Conservation (phyloP, 1,140 invertebrate genomes). For the Drosophila bocqueti region DNA sequence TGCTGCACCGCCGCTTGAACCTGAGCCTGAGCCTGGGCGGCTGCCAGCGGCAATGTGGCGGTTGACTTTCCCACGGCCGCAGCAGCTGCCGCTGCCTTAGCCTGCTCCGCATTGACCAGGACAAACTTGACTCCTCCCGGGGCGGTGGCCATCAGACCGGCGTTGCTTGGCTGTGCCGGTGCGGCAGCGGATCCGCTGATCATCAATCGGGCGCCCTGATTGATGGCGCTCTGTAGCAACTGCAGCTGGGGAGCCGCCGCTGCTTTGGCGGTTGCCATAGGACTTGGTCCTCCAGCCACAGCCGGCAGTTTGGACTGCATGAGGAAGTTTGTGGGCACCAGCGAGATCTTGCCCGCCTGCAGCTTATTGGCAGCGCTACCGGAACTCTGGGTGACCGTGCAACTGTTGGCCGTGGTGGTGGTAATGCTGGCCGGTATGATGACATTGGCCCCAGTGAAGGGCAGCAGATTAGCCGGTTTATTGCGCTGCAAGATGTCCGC, state of each 20-base stretch:
- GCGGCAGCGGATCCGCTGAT: conserved; percentile 54
- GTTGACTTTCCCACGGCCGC: conserved; percentile 53
- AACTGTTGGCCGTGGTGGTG: conserved; percentile 39
- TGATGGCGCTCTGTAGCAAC: conserved; percentile 67
- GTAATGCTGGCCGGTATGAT: conserved; percentile 62
- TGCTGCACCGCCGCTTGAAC: conserved; percentile 32
- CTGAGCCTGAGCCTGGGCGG: conserved; percentile 40
- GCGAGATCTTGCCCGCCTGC: conserved; percentile 70
- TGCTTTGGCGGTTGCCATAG: conserved; percentile 28
- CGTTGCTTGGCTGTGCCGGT: conserved; percentile 48
- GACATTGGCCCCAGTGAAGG: conserved; percentile 66
- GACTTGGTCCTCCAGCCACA: conserved; percentile 34
- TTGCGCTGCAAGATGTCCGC: conserved; percentile 63
- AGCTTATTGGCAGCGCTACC: conserved; percentile 34
- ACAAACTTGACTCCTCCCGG: conserved; percentile 78
- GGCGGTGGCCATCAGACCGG: conserved; percentile 62
- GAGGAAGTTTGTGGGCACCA: conserved; percentile 82
- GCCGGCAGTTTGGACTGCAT: conserved; percentile 73
- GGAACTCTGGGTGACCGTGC: conserved; percentile 25
- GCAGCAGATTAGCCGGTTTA: conserved; percentile 53
- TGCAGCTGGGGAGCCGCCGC: conserved; percentile 52
- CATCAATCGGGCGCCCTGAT: conserved; percentile 73
- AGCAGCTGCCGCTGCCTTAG: conserved; percentile 57
- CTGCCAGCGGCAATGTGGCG: conserved; percentile 35
- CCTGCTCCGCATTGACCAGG: conserved; percentile 77